These are phyloP conservation scores for Hippopotamyrus pictus DNA, from an alignment of 2,797 vertebrate genomes.

Conservation along the genomic window DNA sequence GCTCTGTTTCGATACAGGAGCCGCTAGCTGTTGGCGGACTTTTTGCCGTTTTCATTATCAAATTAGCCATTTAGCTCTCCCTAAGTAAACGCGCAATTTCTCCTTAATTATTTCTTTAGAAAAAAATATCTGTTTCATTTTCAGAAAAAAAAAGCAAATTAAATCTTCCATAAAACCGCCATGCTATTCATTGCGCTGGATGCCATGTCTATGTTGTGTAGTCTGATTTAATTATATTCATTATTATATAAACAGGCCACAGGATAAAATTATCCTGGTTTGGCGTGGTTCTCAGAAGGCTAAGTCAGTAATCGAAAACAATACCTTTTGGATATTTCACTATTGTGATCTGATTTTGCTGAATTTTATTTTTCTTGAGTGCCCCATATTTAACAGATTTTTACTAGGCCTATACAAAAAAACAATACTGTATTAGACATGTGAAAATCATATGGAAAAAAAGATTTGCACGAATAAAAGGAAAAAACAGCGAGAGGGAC, in stretches of 20 bases:
- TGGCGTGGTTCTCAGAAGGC: slow-evolving; percentile 21
- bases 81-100: slow-evolving; percentile 39
- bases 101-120: slow-evolving; percentile 43
- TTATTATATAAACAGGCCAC: slow-evolving; percentile 33
- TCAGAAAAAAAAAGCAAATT: slow-evolving; percentile 31
- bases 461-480: not conserved
- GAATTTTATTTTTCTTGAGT: not conserved
- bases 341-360: not conserved
- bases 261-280: slow-evolving; percentile 36
- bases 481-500: not conserved
- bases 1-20: slow-evolving; percentile 55
- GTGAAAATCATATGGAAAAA: not conserved
- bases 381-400: not conserved
- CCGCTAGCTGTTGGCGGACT: slow-evolving; percentile 54
- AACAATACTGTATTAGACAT: not conserved
- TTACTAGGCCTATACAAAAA: not conserved
- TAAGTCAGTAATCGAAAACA: slow-evolving; percentile 26
- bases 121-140: slow-evolving; percentile 44
- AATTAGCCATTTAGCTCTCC: slow-evolving; percentile 64
- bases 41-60: slow-evolving; percentile 45
- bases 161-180: slow-evolving; percentile 38
- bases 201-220: slow-evolving; percentile 30
- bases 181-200: slow-evolving; percentile 19
- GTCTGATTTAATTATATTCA: slow-evolving; percentile 35
- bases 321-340: slow-evolving; percentile 4